Percentiles rank a stretch among this genome's conserved stretches.
These are phyloP conservation scores for Caenorhabditis briggsae DNA, from an alignment of 1,140 invertebrate genomes.

Conservation along the genomic window DNA sequence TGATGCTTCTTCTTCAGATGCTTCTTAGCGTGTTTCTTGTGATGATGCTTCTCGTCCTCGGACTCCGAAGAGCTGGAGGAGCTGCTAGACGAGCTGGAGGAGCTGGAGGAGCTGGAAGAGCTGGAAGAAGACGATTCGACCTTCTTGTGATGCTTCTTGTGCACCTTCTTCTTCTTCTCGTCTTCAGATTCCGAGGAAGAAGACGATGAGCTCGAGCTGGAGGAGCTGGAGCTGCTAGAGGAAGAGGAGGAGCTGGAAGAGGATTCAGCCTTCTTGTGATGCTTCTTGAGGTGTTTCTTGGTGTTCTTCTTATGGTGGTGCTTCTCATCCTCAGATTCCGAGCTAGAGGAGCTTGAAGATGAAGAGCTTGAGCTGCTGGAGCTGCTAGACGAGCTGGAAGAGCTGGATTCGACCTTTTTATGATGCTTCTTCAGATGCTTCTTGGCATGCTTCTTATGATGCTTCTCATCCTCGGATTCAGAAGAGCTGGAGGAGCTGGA, in stretches of 20 bases:
- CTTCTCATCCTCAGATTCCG: conserved; percentile 15
- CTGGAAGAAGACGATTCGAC: neutral
- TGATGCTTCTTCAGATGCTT: conserved; percentile 23
- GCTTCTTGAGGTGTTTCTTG: conserved; percentile 5
- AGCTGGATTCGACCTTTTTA: neutral
- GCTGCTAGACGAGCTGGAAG: neutral
- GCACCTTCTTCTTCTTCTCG: conserved; percentile 11
- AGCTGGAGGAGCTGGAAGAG: neutral
- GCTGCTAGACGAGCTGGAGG: conserved; percentile 6
- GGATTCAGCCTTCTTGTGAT: neutral
- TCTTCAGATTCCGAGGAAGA: conserved; percentile 18
- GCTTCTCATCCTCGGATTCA: conserved; percentile 9
- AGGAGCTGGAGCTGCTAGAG: neutral
- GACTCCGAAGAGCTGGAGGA: neutral
- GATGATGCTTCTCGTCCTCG: neutral
- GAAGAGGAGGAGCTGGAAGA: conserved; percentile 1
- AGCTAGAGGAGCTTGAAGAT: neutral
- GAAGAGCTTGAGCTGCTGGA: conserved; percentile 2
- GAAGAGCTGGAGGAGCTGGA: neutral
- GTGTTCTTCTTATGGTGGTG: conserved; percentile 27
- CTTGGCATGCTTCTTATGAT: conserved; percentile 27
- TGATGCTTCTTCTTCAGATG: conserved; percentile 1
- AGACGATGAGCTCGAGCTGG: neutral
- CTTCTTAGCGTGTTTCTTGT: neutral
- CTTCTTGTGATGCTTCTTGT: conserved; percentile 19